Base-by-base conservation (phyloP, 2,888 invertebrate genomes). In the Anoplius nigerrimus region DNA sequence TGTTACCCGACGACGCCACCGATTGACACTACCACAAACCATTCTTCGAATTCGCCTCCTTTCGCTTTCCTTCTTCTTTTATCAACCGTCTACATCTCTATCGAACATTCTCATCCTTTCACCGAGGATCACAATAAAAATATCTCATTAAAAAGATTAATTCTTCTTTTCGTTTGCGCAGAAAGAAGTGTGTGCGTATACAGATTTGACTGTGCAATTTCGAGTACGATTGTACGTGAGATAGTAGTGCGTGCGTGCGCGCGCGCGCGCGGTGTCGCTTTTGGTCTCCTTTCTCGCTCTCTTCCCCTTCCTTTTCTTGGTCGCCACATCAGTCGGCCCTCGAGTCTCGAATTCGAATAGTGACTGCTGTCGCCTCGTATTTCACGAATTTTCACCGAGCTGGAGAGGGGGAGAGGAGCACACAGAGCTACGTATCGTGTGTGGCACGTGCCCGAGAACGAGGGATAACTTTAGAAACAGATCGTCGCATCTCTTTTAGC, bases 401-500 rank as follows among this genome's bases (percentile, higher is more conserved):
- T 16, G 45, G 66, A 42, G 22, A 65, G 55, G 54, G 45, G 53
- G 62, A 71, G 18, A 51, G 51, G 18, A 11, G 13, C 2, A 45
- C 4, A 16, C 3, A 24, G 24, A 24, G 24, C 2, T 66, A 68
- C 55, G 69, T 74, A 69, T 63, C 67, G 69, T 59, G 69, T 59
- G 62, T 60, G 82, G 74, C 82, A 83, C 81, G 81, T 82, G 83
- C 71, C 78, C 72, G 64, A 75, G 70, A 72, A 70, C 70, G 69
- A 61, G 61, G 68, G 77, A 87, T 86, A 88, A 87, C 85, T 88
- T 88, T 88, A 87, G 87, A 88, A 87, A 84, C 80, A 82, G 83
- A 86, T 83, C 81, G 84, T 80, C 79, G 82, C 82, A 82, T 86
- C 86, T 83, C 84, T 86, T 85, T 87, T 84, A 87, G 87, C 83